phyloP scores from a whole-genome alignment of 2,797 vertebrate genomes.

The Chrysocyon brachyurus region DNA sequence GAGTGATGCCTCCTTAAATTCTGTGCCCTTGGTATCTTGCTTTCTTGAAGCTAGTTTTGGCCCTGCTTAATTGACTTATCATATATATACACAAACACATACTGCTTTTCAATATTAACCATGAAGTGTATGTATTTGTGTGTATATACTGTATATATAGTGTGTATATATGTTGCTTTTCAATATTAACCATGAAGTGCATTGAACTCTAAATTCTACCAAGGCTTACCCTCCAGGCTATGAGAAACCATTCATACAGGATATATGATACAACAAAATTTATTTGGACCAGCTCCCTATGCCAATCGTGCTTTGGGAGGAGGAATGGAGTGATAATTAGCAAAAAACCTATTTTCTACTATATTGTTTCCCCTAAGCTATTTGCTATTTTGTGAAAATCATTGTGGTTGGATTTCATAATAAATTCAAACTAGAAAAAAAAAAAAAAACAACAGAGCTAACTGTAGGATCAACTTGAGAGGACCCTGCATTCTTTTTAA shows the following conservation, averaged over 20 bases:
- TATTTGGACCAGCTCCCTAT: not conserved
- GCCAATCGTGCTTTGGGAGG: not conserved
- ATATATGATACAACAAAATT: not conserved
- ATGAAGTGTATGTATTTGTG: not conserved
- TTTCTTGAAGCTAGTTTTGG: not conserved
- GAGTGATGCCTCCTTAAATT: not conserved
- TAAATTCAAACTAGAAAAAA: not conserved
- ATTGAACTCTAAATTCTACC: not conserved
- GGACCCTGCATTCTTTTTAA: not conserved
- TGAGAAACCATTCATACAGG: not conserved
- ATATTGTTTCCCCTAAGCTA: not conserved
- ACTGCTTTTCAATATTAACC: not conserved
- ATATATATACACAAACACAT: not conserved
- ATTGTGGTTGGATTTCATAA: not conserved
- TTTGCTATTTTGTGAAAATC: not conserved
- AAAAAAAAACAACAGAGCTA: not conserved
- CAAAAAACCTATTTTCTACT: not conserved
- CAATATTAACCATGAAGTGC: not conserved
- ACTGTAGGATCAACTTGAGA: not conserved
- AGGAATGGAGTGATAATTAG: too few species aligned
- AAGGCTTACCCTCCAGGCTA: not conserved
- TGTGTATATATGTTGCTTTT: not conserved
- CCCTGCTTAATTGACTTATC: not conserved
- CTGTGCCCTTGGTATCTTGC: not conserved
- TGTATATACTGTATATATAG: too few species aligned